Evolutionary conservation across 37 sponge, comb jelly and placozoan genomes (phyloP).

Genomic region (Ephydatia muelleri): DNA sequence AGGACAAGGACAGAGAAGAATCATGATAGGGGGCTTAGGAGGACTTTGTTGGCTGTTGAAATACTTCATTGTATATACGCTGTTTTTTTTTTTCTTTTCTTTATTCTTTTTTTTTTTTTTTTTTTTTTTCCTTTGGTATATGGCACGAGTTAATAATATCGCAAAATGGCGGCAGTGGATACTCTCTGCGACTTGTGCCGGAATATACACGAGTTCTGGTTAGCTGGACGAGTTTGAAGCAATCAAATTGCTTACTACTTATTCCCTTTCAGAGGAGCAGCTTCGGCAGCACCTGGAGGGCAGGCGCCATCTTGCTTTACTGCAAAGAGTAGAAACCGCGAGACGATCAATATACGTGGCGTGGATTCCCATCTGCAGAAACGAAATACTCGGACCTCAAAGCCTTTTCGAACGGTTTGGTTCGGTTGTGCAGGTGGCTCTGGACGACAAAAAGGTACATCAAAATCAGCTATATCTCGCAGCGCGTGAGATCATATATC

Average conservation of each 20-base stretch:
- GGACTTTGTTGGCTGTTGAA: background rate
- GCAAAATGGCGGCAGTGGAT: background rate
- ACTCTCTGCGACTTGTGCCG: background rate
- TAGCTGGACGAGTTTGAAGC: background rate
- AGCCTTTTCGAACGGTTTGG: constrained; percentile 29
- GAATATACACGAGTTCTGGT: background rate
- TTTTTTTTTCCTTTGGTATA: too few species aligned
- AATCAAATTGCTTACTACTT: background rate
- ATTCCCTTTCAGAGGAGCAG: constrained; percentile 15
- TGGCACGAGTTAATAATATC: background rate
- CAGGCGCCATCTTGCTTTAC: constrained; percentile 17
- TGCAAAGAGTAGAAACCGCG: background rate
- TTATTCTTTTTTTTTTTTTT: too few species aligned
- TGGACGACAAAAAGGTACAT: constrained; percentile 4
- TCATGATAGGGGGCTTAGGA: background rate
- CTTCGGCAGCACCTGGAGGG: constrained; percentile 39
- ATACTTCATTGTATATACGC: background rate
- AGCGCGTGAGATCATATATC: background rate
- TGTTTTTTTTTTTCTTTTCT: background rate
- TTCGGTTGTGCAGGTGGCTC: background rate
- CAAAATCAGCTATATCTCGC: background rate
- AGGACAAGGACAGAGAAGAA: background rate
- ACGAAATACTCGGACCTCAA: constrained; percentile 2
- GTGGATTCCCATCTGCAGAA: constrained; percentile 24
- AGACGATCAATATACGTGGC: constrained; percentile 42